Percentiles rank a stretch among this genome's conserved stretches.
Evolutionary conservation across 1,140 invertebrate genomes (phyloP).

Genomic region (Pogonus chalceus): DNA sequence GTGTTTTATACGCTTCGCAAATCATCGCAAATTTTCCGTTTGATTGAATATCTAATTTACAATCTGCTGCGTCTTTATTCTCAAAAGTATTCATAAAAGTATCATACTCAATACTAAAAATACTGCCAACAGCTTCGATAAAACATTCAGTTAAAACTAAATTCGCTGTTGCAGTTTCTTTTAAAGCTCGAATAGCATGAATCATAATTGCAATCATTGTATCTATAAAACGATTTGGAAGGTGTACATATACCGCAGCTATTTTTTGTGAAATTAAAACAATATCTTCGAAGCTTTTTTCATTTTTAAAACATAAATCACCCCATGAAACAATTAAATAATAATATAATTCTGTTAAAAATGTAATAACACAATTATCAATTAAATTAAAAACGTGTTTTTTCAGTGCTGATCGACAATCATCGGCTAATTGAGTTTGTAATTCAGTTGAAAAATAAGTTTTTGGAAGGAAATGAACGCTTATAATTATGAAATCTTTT

Average conservation of each 20-base stretch:
- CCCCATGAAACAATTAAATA: neutral
- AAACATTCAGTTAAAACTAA: neutral
- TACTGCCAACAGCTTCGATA: neutral
- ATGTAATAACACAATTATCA: neutral
- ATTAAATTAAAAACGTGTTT: neutral
- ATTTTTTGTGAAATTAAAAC: neutral
- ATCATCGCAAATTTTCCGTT: neutral
- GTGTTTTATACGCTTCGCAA: neutral
- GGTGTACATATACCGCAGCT: neutral
- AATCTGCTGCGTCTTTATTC: too few relatives aligned
- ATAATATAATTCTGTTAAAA: neutral
- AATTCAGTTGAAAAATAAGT: neutral
- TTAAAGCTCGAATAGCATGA: neutral
- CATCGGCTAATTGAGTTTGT: neutral
- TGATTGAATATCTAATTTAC: too few relatives aligned
- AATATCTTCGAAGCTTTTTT: neutral
- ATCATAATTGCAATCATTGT: neutral
- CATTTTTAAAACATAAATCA: neutral
- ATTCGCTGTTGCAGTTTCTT: neutral
- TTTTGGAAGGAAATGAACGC: neutral
- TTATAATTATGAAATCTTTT: neutral
- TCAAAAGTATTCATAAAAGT: neutral
- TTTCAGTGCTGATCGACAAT: neutral
- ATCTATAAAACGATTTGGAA: neutral
- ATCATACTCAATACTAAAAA: neutral